phyloP scores from a whole-genome alignment of 2,888 invertebrate genomes.

The Acronicta leporina region DNA sequence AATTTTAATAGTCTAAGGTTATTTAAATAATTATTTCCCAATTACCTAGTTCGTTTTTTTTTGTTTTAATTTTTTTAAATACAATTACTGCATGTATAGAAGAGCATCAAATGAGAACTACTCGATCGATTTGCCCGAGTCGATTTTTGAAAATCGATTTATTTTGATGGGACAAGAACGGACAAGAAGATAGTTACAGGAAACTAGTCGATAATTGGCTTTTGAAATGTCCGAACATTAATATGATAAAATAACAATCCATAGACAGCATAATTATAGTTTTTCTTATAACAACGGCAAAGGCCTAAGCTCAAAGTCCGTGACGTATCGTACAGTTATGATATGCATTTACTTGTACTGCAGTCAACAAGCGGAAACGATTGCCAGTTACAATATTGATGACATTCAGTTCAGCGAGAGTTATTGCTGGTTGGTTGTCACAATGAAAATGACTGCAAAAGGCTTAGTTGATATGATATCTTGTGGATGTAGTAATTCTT shows the following conservation, averaged over 20 bases:
- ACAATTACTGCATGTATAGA: too few species aligned
- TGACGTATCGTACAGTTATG: conserved; percentile 37
- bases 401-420: conserved; percentile 56
- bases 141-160: too few species aligned
- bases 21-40: too few species aligned
- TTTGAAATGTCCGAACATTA: not conserved
- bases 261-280: not conserved
- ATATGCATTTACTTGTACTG: conserved; percentile 29
- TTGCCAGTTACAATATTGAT: conserved; percentile 52
- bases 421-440: conserved; percentile 30
- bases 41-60: too few species aligned
- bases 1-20: too few species aligned
- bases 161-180: too few species aligned
- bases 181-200: too few species aligned
- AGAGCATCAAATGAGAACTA: too few species aligned
- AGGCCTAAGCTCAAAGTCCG: conserved; percentile 4
- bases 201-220: too few species aligned
- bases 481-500: too few species aligned
- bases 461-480: not conserved
- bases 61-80: too few species aligned
- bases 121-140: too few species aligned
- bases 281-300: conserved; percentile 10
- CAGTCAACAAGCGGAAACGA: conserved; percentile 52
- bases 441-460: conserved; percentile 16
- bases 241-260: not conserved